Percentiles rank a stretch among this genome's conserved stretches.
Conservation (phyloP, 2,888 invertebrate species). For the Ochropacha duplaris region DNA sequence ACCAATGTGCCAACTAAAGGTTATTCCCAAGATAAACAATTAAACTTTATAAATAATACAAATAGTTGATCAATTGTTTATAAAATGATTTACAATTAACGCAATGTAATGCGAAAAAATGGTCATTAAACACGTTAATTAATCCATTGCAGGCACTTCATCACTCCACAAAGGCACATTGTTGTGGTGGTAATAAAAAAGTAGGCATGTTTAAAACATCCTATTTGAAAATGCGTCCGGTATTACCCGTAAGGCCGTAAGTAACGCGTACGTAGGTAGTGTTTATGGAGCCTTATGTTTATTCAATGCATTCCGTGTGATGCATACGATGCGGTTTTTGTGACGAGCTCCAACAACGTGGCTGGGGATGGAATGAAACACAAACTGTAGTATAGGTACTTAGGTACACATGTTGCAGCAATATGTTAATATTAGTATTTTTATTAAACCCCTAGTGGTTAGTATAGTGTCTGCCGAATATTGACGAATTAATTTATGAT, state of each 20-base stretch:
- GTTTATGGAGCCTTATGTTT: constrained; percentile 9
- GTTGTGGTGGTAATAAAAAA: constrained; percentile 26
- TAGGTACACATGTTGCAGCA: neutral
- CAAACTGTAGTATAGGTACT: neutral
- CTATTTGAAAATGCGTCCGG: neutral
- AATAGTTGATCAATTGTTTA: neutral
- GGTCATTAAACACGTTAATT: constrained; percentile 29
- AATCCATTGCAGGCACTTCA: constrained; percentile 32
- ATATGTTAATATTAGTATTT: neutral
- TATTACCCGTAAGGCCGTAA: constrained; percentile 13
- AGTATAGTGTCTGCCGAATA: too few species aligned
- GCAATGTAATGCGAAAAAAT: constrained; percentile 10
- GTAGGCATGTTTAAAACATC: constrained; percentile 31
- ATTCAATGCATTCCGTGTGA: constrained; percentile 38
- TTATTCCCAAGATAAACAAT: constrained; percentile 2
- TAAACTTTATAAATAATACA: neutral
- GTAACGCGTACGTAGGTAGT: constrained; percentile 16
- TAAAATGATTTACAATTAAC: neutral
- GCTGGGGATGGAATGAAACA: constrained; percentile 7
- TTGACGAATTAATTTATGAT: too few species aligned
- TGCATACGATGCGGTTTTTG: constrained; percentile 30
- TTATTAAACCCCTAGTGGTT: neutral
- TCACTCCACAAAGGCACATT: constrained; percentile 44
- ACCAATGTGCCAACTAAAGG: neutral
- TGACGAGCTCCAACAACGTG: constrained; percentile 18